Evolutionary conservation across 2,797 vertebrate species (phyloP), one percentile per base, ranked within the genome.

Genomic region (Apogon talboti): DNA sequence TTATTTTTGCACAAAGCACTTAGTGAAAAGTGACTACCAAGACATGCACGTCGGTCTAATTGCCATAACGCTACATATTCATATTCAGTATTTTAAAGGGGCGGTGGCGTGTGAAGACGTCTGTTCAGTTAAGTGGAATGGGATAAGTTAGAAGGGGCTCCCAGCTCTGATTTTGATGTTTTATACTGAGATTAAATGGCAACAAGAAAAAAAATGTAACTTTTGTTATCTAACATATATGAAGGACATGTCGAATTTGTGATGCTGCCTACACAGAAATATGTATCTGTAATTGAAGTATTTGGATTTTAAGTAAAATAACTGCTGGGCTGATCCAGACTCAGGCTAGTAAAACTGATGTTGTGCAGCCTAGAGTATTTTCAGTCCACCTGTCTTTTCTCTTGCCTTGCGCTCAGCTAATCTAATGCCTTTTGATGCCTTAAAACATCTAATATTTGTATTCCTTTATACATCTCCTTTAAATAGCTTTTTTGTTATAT

Each of bases 1-100:
- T 54, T 44, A 78, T 67, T 77, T 90, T 92, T 90, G 92, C 93
- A 93, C 90, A 79, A 84, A 85, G 91, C 92, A 93, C 92, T 93
- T 94, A 82, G 81, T 79, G 63, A 89, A 85, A 71, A 43, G n/a
- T 55, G 58, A 65, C 69, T 61, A 81, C 38, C 71, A 50, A 78
- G 40, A 67, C 43, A 38, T 62, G 61, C 48, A 38, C 56, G 65
- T 75, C 41, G 49, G 30, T 69, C 14, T 72, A 21, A 58, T 66
- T 52, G 53, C 60, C 9, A 49, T 51, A 24, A 72, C 52, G 53
- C 45, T 47, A 66, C 3, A 10, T 53, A 49, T 55, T 73, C 49
- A 67, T 57, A 44, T 59, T 69, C 76, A 68, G 64, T 73, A 67
- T 86, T 87, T 67, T 46, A 41, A 80, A 68, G 46, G 53, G 44